Evolutionary conservation across 1,140 invertebrate species (phyloP), one percentile per base, ranked within the genome.

Genomic region (Leptinotarsa defecta): DNA sequence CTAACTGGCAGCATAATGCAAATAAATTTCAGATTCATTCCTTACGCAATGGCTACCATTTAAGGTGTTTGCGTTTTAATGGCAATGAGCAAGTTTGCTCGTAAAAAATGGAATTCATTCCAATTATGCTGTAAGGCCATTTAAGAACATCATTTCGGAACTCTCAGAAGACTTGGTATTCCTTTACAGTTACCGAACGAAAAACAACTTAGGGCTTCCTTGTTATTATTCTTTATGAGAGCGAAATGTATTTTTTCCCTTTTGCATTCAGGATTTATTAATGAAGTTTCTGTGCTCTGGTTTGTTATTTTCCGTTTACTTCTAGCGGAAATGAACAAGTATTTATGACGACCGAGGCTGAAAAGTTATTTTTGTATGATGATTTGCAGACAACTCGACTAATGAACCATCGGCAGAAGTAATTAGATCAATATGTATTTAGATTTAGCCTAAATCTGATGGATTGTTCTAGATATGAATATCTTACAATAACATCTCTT

Each of bases 161-260:
- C n/a, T 57, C 52, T 57, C n/a, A 57, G n/a, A 57, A 57, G 17
- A 19, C 52, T n/a, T 57, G 52, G 52, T 57, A 57, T 57, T 57
- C 52, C n/a, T 57, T 57, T 57, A 57, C 52, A 57, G 52, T 57
- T 57, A 57, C 52, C 52, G 52, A 57, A 57, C 52, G 52, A 57
- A 57, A 19, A 57, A 57, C 52, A 57, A 57, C 52, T 57, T 5
- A 57, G 13, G 52, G 52, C 52, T 57, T 57, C n/a, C 52, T 57
- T 57, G 52, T 57, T 57, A 57, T 57, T 57, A 57, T 57, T 15
- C 52, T 57, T 57, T 57, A 57, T 17, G 34, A 43, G 34, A 43
- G 34, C 34, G 34, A 43, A 43, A 43, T 43, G 52, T 19, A 57
- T 57, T 57, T 15, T 34, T 57, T 15, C n/a, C n/a, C 17, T 19